Evolutionary conservation across 2,888 invertebrate species (phyloP).

Genomic region (Athalia rosae): DNA sequence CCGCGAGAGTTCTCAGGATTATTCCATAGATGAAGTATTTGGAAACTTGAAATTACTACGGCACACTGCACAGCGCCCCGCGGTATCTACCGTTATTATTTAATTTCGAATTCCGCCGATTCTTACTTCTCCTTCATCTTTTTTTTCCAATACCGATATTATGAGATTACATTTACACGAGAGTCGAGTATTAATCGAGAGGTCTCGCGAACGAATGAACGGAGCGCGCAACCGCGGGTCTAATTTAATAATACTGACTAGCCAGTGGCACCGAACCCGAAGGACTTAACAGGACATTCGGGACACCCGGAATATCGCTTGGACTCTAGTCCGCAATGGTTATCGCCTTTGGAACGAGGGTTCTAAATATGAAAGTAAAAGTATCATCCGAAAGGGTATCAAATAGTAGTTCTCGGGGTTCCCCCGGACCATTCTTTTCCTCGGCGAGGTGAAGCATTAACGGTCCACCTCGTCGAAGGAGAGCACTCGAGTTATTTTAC

Average conservation of each 20-base stretch:
- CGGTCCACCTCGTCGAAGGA: slow-evolving; percentile 1
- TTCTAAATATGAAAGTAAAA: slow-evolving; percentile 37
- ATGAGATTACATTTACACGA: neutral
- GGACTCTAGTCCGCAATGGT: slow-evolving; percentile 27
- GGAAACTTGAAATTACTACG: neutral
- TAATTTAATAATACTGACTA: slow-evolving; percentile 24
- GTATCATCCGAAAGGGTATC: slow-evolving; percentile 33
- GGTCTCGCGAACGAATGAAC: neutral
- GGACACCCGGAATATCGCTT: slow-evolving; percentile 7
- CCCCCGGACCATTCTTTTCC: neutral
- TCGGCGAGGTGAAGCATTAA: slow-evolving; percentile 5
- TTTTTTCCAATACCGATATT: no score
- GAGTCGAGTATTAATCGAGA: neutral
- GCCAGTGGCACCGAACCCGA: neutral
- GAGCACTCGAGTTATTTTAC: neutral
- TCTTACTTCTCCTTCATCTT: neutral
- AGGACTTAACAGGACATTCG: slow-evolving; percentile 14
- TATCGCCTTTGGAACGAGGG: slow-evolving; percentile 33
- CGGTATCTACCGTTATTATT: no score
- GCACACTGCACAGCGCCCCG: no score
- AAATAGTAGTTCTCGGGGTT: slow-evolving; percentile 31
- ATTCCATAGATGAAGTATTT: slow-evolving; percentile 21
- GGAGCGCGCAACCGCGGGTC: neutral
- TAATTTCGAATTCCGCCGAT: neutral
- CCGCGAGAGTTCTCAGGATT: slow-evolving; percentile 15